phyloP scores from a whole-genome alignment of 1,140 invertebrate species.

The Trichogramma pretiosum region DNA sequence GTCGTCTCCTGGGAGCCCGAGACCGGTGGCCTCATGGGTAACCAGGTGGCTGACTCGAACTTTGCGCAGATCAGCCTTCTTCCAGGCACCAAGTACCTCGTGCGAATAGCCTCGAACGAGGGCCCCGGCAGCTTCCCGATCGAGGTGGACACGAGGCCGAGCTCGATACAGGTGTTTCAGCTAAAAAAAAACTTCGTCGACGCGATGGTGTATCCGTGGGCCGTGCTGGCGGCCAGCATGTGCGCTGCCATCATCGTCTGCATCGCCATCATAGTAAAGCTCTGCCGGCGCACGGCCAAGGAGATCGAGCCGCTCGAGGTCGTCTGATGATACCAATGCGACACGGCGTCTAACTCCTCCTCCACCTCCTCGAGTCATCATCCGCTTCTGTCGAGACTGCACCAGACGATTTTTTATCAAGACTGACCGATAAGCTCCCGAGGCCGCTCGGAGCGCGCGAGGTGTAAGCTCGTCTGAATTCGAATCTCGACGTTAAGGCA shows the following conservation, averaged over 20 bases:
- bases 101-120: constrained; percentile 38
- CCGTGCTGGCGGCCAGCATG: constrained; percentile 23
- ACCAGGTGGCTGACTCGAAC: constrained; percentile 38
- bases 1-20: constrained; percentile 41
- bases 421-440: too few species aligned
- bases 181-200: constrained; percentile 27
- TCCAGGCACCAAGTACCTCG: constrained; percentile 37
- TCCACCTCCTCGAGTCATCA: too few species aligned
- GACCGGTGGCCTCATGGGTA: constrained; percentile 39
- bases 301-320: constrained; percentile 20
- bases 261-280: constrained; percentile 15
- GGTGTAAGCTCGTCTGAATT: too few species aligned
- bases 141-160: constrained; percentile 35
- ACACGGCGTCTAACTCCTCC: too few species aligned
- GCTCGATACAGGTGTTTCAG: constrained; percentile 25
- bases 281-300: constrained; percentile 21
- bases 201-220: constrained; percentile 25
- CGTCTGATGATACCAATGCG: constrained; percentile 17
- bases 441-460: too few species aligned
- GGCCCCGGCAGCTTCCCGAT: constrained; percentile 42
- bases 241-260: constrained; percentile 21
- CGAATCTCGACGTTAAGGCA: too few species aligned
- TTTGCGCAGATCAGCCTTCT: constrained; percentile 38
- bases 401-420: too few species aligned
- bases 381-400: too few species aligned